phyloP scores from a whole-genome alignment of 2,113 vertebrate genomes.

The Abramis brama region DNA sequence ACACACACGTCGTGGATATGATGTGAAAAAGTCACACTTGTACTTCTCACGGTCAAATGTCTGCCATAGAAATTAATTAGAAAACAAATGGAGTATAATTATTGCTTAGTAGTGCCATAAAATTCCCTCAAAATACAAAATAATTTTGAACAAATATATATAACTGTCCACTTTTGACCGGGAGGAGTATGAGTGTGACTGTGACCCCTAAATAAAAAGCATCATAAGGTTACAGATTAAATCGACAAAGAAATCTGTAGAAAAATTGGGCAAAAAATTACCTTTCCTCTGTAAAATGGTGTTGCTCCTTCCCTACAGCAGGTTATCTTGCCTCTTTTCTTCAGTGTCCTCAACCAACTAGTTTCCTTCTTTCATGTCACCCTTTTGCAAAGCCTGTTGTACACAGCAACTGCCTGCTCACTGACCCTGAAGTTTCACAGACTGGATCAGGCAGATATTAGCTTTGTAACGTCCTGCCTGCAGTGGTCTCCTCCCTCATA shows the following conservation, averaged over 20 bases:
- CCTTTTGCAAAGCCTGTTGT: neutral
- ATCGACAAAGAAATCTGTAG: neutral
- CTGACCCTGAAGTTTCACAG: neutral
- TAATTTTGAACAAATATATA: no score
- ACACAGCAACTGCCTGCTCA: neutral
- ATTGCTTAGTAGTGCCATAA: no score
- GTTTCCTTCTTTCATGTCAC: constrained; percentile 10
- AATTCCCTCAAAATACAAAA: no score
- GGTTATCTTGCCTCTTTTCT: neutral
- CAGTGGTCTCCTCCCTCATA: neutral
- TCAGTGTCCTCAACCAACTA: neutral
- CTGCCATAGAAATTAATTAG: no score
- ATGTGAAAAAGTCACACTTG: no score
- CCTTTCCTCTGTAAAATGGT: neutral
- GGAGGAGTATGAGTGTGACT: no score
- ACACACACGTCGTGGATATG: no score
- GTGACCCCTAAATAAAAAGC: no score
- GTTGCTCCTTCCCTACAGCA: neutral
- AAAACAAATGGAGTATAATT: no score
- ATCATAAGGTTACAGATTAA: neutral
- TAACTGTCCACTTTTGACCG: no score
- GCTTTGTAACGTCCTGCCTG: neutral
- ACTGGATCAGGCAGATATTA: neutral
- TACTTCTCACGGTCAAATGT: no score
- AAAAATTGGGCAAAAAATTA: neutral